These are phyloP conservation scores for Formicarius rufipectus DNA, from an alignment of 2,113 vertebrate genomes.

Conservation along the genomic window DNA sequence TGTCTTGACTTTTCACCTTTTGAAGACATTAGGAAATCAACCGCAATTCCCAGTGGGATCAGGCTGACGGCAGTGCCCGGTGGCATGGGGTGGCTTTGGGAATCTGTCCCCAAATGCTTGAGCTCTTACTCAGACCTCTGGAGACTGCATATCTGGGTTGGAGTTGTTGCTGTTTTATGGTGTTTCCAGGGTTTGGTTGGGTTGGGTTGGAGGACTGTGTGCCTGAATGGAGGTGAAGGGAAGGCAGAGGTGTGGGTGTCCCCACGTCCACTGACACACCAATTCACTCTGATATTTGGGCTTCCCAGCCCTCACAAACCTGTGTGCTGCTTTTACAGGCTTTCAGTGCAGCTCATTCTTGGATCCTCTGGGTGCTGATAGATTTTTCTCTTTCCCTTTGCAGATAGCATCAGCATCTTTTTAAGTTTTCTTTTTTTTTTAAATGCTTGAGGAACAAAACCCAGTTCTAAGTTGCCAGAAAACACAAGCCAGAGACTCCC, in stretches of 20 bases:
- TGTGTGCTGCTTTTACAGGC: neutral
- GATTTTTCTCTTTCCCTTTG: conserved; percentile 33
- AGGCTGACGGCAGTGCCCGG: neutral
- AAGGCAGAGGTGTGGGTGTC: neutral
- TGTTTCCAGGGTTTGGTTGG: neutral
- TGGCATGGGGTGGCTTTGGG: neutral
- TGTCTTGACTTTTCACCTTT: conserved; percentile 24
- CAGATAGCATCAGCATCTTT: conserved; percentile 51
- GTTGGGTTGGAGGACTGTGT: neutral
- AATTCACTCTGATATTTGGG: neutral
- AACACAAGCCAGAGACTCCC: conserved; percentile 53
- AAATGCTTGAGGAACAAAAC: neutral
- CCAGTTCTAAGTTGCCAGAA: conserved; percentile 74
- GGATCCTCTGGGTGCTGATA: neutral
- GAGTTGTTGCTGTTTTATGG: neutral
- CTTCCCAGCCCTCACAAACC: neutral
- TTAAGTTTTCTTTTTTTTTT: neutral
- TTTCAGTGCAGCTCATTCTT: neutral
- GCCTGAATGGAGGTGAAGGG: neutral
- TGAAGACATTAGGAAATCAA: conserved; percentile 12
- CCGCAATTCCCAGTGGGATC: neutral
- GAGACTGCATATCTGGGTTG: neutral
- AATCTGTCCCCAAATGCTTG: neutral
- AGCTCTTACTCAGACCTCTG: neutral
- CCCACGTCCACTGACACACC: neutral